Base-by-base conservation (phyloP, 2,888 invertebrate genomes). In the Macaria notata region DNA sequence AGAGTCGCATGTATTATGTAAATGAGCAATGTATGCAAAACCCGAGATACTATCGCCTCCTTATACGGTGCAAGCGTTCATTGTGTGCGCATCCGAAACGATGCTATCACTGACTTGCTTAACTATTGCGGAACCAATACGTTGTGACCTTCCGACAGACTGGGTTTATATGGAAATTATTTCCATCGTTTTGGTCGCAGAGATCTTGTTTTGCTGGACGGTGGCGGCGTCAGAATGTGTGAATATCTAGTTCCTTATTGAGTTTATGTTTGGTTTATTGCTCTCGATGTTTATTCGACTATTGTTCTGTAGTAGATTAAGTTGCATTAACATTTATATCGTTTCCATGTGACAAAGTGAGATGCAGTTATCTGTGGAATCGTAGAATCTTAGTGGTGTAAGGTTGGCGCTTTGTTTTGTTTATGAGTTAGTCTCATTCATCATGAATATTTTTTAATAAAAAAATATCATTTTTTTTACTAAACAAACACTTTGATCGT, bases 21-120 rank as follows among this genome's bases (percentile, higher is more conserved):
- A 74, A 76, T 73, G 70, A 70, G 72, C 63, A 76, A 59, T 76
- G 75, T 72, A 75, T 73, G 73, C 61, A 64, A 68, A 70, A 67
- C 54, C 52, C 54, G 60, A 62, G 65, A 62, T 66, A 60, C 61
- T 57, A 67, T 63, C 63, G 58, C 65, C 67, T 64, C 65, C 69
- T 65, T 68, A 55, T 68, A 70, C 56, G 59, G 58, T 56, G 59
- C 46, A 65, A 72, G 63, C 65, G 54, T 59, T 71, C 68, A 75
- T 76, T 77, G 78, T 78, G 73, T 77, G 76, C 54, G 50, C 51
- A 56, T 56, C 47, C 43, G 53, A 60, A 63, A 56, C 60, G 62
- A 64, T 68, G 57, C 52, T 65, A 66, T 66, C 68, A 54, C 54
- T 46, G 63, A 66, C 56, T 65, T 68, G 62, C 64, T 54, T 66